These are phyloP conservation scores for Steatornis caripensis DNA, from an alignment of 2,113 vertebrate species.

Conservation along the genomic window DNA sequence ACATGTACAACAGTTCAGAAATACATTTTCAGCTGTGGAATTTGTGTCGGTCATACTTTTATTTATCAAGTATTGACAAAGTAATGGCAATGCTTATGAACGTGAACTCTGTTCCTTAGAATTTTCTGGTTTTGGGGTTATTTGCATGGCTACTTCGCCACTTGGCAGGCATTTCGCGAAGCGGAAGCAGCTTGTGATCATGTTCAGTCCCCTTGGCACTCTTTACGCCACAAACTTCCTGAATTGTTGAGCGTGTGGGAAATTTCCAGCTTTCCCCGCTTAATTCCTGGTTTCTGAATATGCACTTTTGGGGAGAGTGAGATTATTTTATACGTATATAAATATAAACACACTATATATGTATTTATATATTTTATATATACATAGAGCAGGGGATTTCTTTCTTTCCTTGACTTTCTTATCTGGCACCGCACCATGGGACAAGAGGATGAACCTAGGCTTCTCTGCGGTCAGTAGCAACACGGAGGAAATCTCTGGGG, in stretches of 20 bases:
- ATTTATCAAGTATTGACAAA: neutral
- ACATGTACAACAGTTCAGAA: neutral
- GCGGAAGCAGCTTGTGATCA: neutral
- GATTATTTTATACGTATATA: neutral
- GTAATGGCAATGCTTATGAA: neutral
- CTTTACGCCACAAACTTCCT: neutral
- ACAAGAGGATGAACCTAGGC: neutral
- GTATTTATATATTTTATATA: neutral
- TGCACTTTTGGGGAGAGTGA: neutral
- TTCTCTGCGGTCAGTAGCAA: neutral
- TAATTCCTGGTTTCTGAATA: neutral
- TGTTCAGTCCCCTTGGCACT: neutral
- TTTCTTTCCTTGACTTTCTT: neutral
- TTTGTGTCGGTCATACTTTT: neutral
- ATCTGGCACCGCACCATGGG: fast-evolving
- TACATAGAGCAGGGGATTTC: neutral
- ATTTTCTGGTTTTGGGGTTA: neutral
- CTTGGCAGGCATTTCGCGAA: neutral
- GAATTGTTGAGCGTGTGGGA: neutral
- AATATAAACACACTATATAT: neutral
- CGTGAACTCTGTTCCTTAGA: neutral
- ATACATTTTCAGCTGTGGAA: neutral
- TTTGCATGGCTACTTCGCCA: neutral
- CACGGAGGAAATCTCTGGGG: neutral
- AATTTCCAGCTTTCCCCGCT: neutral